A percentile compares a stretch with the other conserved stretches of the same genome.
These are phyloP conservation scores for Allolobophora icterica DNA, from an alignment of 2,888 invertebrate species.

Conservation along the genomic window DNA sequence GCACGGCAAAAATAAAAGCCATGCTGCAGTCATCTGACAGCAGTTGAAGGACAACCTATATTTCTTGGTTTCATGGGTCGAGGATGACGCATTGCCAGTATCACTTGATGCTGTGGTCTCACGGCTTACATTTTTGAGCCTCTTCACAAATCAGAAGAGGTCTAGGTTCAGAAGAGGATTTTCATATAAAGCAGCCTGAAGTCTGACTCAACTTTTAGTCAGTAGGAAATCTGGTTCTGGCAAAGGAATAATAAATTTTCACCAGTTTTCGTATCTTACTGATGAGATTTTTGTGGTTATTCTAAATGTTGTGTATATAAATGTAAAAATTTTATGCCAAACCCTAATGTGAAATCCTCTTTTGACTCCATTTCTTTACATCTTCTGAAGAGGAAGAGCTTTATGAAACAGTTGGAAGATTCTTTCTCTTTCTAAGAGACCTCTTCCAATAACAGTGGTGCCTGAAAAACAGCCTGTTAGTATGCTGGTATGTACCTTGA, in stretches of 20 bases:
- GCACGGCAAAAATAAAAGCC: not conserved
- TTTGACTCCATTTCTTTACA: not conserved
- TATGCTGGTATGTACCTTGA: not conserved
- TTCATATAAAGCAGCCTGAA: not conserved
- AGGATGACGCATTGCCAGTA: too few relatives aligned
- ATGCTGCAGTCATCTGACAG: not conserved
- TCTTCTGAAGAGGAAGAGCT: not conserved
- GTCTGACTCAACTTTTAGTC: not conserved
- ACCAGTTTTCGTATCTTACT: not conserved
- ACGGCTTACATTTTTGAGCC: too few relatives aligned
- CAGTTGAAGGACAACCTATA: not conserved
- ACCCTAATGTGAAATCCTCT: not conserved
- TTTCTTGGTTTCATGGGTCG: not conserved
- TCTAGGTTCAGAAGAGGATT: not conserved
- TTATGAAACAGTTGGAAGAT: conserved; percentile 1
- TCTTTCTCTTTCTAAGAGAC: not conserved
- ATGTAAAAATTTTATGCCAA: not conserved
- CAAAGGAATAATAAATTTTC: not conserved
- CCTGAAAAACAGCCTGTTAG: not conserved
- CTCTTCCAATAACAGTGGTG: not conserved
- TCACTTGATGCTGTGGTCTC: not conserved
- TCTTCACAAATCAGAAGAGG: not conserved
- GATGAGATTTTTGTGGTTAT: not conserved
- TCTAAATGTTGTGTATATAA: not conserved
- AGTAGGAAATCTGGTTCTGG: not conserved